These are phyloP conservation scores for Procambarus virginalis DNA, from an alignment of 1,140 invertebrate genomes.

Conservation along the genomic window DNA sequence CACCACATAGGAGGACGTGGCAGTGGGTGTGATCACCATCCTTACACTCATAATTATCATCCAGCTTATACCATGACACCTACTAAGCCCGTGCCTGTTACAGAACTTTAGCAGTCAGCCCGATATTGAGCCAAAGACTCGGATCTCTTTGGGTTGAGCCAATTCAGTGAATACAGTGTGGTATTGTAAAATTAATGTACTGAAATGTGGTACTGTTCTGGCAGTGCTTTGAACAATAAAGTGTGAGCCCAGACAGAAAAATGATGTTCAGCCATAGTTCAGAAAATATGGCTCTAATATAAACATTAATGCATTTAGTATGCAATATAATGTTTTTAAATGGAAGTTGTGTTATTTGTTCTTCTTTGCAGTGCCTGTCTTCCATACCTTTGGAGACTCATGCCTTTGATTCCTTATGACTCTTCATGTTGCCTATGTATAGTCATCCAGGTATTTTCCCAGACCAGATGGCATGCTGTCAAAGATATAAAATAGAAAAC, in stretches of 20 bases:
- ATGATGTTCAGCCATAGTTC: constrained; percentile 19
- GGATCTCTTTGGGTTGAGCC: constrained; percentile 15
- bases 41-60: constrained; percentile 55
- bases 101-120: constrained; percentile 70
- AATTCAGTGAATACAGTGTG: constrained; percentile 24
- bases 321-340: constrained; percentile 55
- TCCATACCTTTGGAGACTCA: constrained; percentile 66
- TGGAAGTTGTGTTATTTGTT: constrained; percentile 65
- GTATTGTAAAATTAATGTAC: constrained; percentile 22
- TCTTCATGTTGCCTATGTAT: constrained; percentile 60
- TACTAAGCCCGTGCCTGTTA: constrained; percentile 69
- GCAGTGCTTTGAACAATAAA: constrained; percentile 29
- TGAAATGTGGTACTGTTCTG: constrained; percentile 29
- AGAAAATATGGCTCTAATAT: constrained; percentile 42
- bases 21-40: constrained; percentile 42
- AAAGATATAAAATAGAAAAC: constrained; percentile 36
- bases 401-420: constrained; percentile 58
- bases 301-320: constrained; percentile 59
- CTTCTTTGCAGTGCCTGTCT: constrained; percentile 68
- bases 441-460: constrained; percentile 49
- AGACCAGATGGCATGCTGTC: constrained; percentile 40
- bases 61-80: constrained; percentile 65
- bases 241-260: constrained; percentile 31
- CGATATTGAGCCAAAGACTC: constrained; percentile 53
- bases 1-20: constrained; percentile 57